Evolutionary conservation across 2,113 vertebrate species (phyloP).

Genomic region (Globicephala melas): DNA sequence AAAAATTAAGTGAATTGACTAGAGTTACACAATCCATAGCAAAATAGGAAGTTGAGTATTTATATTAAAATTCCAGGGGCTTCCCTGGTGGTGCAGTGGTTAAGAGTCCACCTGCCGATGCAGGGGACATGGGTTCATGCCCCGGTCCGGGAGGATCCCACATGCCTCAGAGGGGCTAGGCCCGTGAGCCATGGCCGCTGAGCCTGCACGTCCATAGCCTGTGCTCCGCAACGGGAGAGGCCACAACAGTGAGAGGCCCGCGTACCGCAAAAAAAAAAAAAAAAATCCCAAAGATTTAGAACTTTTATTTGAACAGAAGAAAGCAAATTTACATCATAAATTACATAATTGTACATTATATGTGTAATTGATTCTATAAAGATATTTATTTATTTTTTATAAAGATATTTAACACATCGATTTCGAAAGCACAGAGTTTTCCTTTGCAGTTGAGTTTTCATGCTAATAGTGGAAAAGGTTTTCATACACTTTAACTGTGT

Average conservation of each 20-base stretch:
- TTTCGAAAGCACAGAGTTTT: not conserved
- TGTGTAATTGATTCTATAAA: not conserved
- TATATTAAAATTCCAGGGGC: not conserved
- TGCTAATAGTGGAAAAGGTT: slow-evolving; percentile 11
- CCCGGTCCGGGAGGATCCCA: no score
- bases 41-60: not conserved
- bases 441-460: slow-evolving; percentile 38
- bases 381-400: not conserved
- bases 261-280: no score
- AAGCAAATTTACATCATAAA: not conserved
- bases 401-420: not conserved
- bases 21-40: not conserved
- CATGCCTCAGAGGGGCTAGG: no score
- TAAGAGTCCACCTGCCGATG: no score
- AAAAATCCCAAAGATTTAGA: not conserved
- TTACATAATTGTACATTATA: not conserved
- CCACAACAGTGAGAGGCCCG: no score
- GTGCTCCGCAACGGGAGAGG: no score
- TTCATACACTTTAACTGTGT: not conserved
- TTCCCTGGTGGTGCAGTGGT: no score
- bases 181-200: no score
- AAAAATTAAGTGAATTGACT: not conserved
- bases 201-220: accelerated
- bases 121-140: no score
- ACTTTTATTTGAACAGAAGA: slow-evolving; percentile 15